Evolutionary conservation across 2,888 invertebrate species (phyloP).

Genomic region (Nomada flava): DNA sequence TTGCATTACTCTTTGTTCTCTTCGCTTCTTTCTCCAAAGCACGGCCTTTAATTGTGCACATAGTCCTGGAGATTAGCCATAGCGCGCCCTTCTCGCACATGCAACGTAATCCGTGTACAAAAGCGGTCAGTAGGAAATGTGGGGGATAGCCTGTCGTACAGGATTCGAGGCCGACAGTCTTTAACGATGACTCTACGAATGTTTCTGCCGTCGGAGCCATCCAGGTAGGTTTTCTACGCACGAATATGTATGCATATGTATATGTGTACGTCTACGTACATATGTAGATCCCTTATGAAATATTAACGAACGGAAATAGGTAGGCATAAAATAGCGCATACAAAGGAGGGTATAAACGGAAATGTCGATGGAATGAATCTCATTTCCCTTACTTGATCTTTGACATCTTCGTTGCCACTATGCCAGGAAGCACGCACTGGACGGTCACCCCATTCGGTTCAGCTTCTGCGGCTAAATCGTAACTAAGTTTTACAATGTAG

Average conservation of each 20-base stretch:
- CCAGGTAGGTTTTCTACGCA: constrained; percentile 86
- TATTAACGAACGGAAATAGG: neutral
- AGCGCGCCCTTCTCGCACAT: constrained; percentile 86
- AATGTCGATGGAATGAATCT: neutral
- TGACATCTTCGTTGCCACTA: constrained; percentile 96
- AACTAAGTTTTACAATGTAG: constrained; percentile 92
- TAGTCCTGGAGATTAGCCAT: constrained; percentile 88
- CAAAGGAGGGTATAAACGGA: neutral
- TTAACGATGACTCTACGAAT: constrained; percentile 90
- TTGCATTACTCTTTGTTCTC: neutral
- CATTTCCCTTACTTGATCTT: constrained; percentile 86
- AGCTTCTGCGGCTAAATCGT: constrained; percentile 91
- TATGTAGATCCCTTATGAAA: neutral
- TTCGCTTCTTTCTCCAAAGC: constrained; percentile 85
- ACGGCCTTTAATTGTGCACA: constrained; percentile 88
- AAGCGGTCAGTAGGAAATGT: constrained; percentile 87
- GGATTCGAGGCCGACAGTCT: constrained; percentile 89
- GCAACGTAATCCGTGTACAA: constrained; percentile 85
- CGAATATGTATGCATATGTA: neutral
- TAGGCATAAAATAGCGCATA: neutral
- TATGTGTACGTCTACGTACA: no score
- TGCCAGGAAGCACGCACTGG: constrained; percentile 94
- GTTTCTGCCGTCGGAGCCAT: constrained; percentile 91
- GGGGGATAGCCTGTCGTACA: constrained; percentile 92
- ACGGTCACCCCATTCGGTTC: constrained; percentile 89